Conservation (phyloP, 2,113 vertebrate species). For the Forbesichthys papilliferus region DNA sequence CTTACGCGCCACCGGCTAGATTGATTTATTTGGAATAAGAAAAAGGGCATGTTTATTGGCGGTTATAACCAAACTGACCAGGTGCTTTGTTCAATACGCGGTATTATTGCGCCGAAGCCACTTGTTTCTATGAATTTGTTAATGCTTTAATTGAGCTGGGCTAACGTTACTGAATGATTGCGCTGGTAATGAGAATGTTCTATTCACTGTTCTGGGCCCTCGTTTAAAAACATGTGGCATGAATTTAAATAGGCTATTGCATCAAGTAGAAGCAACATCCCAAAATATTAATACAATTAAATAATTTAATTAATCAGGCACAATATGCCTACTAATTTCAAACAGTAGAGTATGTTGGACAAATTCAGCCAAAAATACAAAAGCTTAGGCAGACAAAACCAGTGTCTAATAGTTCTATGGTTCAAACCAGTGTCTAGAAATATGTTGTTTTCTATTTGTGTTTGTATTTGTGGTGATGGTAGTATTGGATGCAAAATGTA, state of each 20-base stretch:
- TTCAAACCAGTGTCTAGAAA: background rate
- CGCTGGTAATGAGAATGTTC: background rate
- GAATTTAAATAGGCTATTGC: too few relatives aligned
- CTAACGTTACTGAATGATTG: background rate
- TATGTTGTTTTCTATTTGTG: background rate
- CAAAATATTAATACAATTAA: too few relatives aligned
- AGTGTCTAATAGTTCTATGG: background rate
- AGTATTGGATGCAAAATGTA: background rate
- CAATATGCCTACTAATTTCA: background rate
- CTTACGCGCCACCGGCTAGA: conserved; percentile 3
- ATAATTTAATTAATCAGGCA: too few relatives aligned
- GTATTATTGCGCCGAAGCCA: background rate
- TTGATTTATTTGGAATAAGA: conserved; percentile 6
- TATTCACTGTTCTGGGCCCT: too few relatives aligned
- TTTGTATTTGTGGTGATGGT: background rate
- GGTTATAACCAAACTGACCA: conserved; percentile 11
- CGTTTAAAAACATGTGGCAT: too few relatives aligned
- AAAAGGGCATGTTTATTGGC: conserved; percentile 27
- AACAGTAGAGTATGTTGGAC: conserved; percentile 3
- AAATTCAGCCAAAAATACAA: background rate
- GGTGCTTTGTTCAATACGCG: conserved; percentile 14
- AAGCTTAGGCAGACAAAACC: conserved; percentile 27
- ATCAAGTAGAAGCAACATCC: too few relatives aligned
- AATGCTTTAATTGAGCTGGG: background rate
- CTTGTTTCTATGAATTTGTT: background rate